Conservation (phyloP, 2,888 invertebrate genomes). For the Lycia hirtaria region DNA sequence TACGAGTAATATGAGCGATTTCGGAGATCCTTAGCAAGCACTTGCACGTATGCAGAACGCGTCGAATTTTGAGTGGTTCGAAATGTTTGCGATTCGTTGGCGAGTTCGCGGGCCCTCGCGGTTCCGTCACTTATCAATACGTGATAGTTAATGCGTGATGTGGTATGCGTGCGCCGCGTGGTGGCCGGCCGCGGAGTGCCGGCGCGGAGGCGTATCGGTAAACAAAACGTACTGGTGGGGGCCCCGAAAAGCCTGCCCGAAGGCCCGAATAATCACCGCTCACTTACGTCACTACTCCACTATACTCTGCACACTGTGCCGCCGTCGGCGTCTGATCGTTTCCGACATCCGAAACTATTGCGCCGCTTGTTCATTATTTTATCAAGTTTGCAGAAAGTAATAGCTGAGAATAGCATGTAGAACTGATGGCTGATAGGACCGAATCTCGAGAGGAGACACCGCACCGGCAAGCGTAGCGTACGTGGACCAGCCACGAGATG, state of each 20-base stretch:
- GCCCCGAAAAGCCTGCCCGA: slow-evolving; percentile 81
- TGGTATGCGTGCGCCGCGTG: slow-evolving; percentile 69
- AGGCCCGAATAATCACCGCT: slow-evolving; percentile 72
- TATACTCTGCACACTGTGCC: too few species aligned
- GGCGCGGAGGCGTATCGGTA: slow-evolving; percentile 77
- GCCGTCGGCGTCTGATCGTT: slow-evolving; percentile 48
- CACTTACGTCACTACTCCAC: slow-evolving; percentile 76
- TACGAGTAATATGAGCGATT: slow-evolving; percentile 64
- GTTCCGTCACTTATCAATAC: slow-evolving; percentile 63
- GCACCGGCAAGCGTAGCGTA: too few species aligned
- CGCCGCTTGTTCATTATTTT: background rate
- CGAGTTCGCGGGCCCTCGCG: slow-evolving; percentile 49
- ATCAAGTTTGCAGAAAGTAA: background rate
- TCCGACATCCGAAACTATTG: slow-evolving; percentile 34
- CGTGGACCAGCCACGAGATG: too few species aligned
- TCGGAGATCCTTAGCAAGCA: slow-evolving; percentile 59
- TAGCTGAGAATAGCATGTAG: background rate
- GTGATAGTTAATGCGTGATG: slow-evolving; percentile 45
- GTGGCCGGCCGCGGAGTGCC: slow-evolving; percentile 77
- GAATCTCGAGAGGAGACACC: too few species aligned
- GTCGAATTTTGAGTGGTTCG: slow-evolving; percentile 44
- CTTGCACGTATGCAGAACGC: slow-evolving; percentile 55
- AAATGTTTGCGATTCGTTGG: slow-evolving; percentile 50
- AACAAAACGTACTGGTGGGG: slow-evolving; percentile 82
- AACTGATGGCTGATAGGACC: too few species aligned